These are phyloP conservation scores for Cacatua alba DNA, from an alignment of 2,113 vertebrate species.

Conservation along the genomic window DNA sequence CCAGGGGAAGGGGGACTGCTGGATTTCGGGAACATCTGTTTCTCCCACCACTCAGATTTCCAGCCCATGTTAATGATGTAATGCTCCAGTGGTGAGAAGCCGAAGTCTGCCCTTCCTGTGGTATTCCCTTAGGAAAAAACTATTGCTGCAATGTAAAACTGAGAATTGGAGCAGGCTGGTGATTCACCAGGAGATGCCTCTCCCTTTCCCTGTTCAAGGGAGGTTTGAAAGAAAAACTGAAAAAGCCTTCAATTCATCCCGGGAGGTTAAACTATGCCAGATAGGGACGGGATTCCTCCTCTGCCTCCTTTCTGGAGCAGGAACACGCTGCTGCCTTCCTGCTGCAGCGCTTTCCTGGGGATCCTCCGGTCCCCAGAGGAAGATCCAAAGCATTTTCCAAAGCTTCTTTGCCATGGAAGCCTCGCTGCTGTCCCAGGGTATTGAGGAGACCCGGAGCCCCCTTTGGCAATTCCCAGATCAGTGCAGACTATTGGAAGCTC, in stretches of 20 bases:
- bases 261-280: slow-evolving; percentile 23
- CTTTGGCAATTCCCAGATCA: background rate
- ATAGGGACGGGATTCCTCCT: slow-evolving; percentile 37
- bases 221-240: slow-evolving; percentile 63
- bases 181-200: slow-evolving; percentile 49
- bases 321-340: background rate
- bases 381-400: background rate
- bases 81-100: background rate
- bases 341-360: background rate
- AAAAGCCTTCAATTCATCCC: slow-evolving; percentile 65
- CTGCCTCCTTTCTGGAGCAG: background rate
- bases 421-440: background rate
- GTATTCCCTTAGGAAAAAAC: slow-evolving; percentile 41
- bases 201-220: slow-evolving; percentile 18
- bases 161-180: slow-evolving; percentile 44
- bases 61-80: background rate
- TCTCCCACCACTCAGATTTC: background rate
- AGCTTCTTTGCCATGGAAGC: background rate
- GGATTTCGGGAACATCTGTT: background rate
- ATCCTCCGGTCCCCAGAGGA: background rate
- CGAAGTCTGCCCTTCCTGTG: slow-evolving; percentile 35
- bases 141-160: slow-evolving; percentile 14
- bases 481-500: background rate
- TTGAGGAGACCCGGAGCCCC: background rate
- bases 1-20: background rate